A percentile compares a stretch with the other conserved stretches of the same genome.
These are phyloP conservation scores for Danio tinwini DNA, from an alignment of 2,797 vertebrate genomes.

Conservation along the genomic window DNA sequence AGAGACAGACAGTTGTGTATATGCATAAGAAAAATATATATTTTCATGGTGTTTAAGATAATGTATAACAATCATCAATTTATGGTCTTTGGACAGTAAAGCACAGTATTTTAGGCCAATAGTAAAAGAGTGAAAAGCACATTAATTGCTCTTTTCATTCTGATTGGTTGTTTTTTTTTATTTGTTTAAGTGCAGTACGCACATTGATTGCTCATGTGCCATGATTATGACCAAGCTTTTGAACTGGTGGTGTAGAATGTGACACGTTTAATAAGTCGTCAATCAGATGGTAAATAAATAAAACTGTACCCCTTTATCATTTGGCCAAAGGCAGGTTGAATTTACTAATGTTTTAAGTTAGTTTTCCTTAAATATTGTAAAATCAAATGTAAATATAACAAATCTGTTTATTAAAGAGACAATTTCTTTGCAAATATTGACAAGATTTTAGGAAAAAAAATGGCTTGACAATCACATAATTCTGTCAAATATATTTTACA, in stretches of 20 bases:
- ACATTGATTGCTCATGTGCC: too few relatives aligned
- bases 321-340: slow-evolving; percentile 58
- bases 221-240: slow-evolving; percentile 11
- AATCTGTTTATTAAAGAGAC: slow-evolving; percentile 76
- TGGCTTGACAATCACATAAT: slow-evolving; percentile 79
- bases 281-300: not conserved
- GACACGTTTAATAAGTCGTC: not conserved
- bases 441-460: slow-evolving; percentile 59
- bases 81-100: not conserved
- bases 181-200: slow-evolving; percentile 5
- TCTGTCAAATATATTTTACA: slow-evolving; percentile 72
- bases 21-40: slow-evolving; percentile 19
- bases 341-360: slow-evolving; percentile 59
- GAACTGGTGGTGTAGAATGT: not conserved
- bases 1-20: not conserved
- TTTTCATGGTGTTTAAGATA: slow-evolving; percentile 16
- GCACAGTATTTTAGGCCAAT: slow-evolving; percentile 39
- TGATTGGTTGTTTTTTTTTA: slow-evolving; percentile 3
- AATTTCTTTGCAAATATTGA: slow-evolving; percentile 71
- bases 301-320: slow-evolving; percentile 37
- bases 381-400: slow-evolving; percentile 77
- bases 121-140: slow-evolving; percentile 19
- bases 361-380: slow-evolving; percentile 65
- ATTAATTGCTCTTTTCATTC: not conserved
- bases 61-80: not conserved